Conservation (phyloP, 2,797 vertebrate species). For the Diplodus puntazzo region DNA sequence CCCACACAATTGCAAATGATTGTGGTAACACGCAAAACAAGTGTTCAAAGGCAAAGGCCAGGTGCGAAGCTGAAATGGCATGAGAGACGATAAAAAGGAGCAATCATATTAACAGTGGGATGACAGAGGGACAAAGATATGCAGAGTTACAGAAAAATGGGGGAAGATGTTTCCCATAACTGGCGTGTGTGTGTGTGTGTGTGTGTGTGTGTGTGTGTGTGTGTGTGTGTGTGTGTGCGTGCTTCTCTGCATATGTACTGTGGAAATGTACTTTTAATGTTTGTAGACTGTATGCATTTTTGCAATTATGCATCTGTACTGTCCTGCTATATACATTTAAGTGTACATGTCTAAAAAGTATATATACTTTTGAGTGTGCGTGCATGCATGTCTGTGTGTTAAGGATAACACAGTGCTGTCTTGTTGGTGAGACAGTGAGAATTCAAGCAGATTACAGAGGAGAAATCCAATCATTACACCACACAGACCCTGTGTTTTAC, state of each 20-base stretch:
- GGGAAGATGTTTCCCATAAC: slow-evolving; percentile 69
- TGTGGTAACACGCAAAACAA: slow-evolving; percentile 79
- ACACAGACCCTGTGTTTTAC: slow-evolving; percentile 84
- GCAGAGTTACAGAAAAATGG: slow-evolving; percentile 71
- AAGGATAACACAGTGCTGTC: slow-evolving; percentile 61
- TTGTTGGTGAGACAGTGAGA: slow-evolving; percentile 76
- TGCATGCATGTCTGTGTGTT: slow-evolving; percentile 16
- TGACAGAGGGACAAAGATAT: slow-evolving; percentile 84
- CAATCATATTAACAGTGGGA: slow-evolving; percentile 81
- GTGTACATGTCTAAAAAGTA: not conserved
- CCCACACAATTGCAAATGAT: slow-evolving; percentile 71
- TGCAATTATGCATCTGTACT: slow-evolving; percentile 5
- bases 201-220: slow-evolving; percentile 17
- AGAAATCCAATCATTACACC: slow-evolving; percentile 84
- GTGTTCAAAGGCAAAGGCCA: slow-evolving; percentile 83
- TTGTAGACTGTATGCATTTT: slow-evolving; percentile 20
- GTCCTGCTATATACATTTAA: not conserved
- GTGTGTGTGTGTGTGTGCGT: slow-evolving; percentile 2
- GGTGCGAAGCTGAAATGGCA: slow-evolving; percentile 82
- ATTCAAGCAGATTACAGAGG: slow-evolving; percentile 86
- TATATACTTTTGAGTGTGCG: not conserved
- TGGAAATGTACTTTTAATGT: not conserved
- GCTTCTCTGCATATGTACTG: slow-evolving; percentile 11
- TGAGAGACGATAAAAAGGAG: slow-evolving; percentile 80
- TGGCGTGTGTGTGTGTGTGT: slow-evolving; percentile 19